Base-by-base conservation (phyloP, 2,888 invertebrate genomes). In the Homarus gammarus region DNA sequence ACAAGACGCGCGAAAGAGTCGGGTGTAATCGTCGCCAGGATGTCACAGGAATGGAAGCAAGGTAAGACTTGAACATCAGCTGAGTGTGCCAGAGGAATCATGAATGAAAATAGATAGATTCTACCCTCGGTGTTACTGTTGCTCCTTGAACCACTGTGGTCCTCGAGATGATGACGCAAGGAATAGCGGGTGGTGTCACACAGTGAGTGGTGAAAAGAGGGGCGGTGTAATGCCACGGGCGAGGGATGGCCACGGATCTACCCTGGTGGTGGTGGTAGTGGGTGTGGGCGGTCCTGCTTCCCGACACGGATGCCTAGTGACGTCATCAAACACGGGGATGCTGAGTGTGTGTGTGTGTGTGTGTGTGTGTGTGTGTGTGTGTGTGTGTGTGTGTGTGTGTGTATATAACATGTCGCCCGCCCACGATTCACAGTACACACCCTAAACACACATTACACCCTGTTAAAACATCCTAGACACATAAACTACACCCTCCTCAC, bases 281-380 rank as follows among this genome's bases (percentile, higher is more conserved):
- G 78, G 51, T 56, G 78, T 31, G 31, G 79, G 79, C 38, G 79
- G 36, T 81, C 56, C 27, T 78, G 78, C 51, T 56, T 49, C 31
- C 33, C 56, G 51, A 33, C 56, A 72, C 72, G 68, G 72, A 56
- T 38, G 85, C 38, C 84, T 75, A 33, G 49, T 85, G 77, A 85
- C 85, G 85, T 85, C 85, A 85, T 51, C 44, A 64, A 33, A 85
- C 75, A 77, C 77, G 85, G 85, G 75, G 64, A 40, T 61, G 64
- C 61, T 56, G 79, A 61, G 79, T 79, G 79, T 79, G 79, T 79
- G 78, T 82, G 82, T 82, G 82, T 81, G 81, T 81, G 64, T 81
- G 81, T 81, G 81, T 44, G 81, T 64, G 81, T 79, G 56, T 83
- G 56, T 70, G 56, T 83, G 56, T 83, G 56, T 83, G 56, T 83